Evolutionary conservation across 2,113 vertebrate species (phyloP), one percentile per base, ranked within the genome.

Genomic region (Rynchops niger): DNA sequence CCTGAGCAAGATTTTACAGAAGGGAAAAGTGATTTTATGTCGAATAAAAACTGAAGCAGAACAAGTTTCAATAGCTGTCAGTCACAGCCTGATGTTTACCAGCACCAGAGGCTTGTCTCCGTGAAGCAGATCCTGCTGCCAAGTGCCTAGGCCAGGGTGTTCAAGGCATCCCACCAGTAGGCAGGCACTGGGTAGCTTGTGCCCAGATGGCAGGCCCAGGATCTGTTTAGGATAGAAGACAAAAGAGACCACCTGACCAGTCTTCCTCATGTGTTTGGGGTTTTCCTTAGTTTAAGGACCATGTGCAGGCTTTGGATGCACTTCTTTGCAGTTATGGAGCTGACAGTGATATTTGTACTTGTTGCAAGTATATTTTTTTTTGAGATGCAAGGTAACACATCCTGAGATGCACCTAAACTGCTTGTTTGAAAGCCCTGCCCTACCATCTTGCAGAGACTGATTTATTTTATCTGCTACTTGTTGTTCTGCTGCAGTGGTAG

Each of bases 181-280:
- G 8, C 26, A 82, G 22, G 38, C 5, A 32, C 11, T 59, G 19
- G 2, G 5, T 32, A 17, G 16, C 14, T 72, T 63, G 32, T 43
- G 16, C 5, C 30, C 19, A 34, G 11, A 29, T 49, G 5, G 58
- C 34, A 76, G 15, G 17, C 9, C 5, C 61, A 89, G 42, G 9
- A 40, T 50, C 53, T 70, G 27, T 45, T 86, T 19, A 52, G 8
- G 14, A 40, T 10, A 22, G 11, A 19, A 14, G 15, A 36, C 7
- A 62, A 76, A 82, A 20, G 5, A 30, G 13, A 83, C 5, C 23
- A 81, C 3, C 1, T 59, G 27, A 63, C 9, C 12, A 21, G 27
- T 55, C 32, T 10, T 71, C 18, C 19, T 77, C 2, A 4, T 15
- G 11, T 42, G 8, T 84, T 15, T 59, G 29, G 3, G 0, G 0